A percentile compares a stretch with the other conserved stretches of the same genome.
These are phyloP conservation scores for Erpetoichthys calabaricus DNA, from an alignment of 2,797 vertebrate species.

Conservation along the genomic window DNA sequence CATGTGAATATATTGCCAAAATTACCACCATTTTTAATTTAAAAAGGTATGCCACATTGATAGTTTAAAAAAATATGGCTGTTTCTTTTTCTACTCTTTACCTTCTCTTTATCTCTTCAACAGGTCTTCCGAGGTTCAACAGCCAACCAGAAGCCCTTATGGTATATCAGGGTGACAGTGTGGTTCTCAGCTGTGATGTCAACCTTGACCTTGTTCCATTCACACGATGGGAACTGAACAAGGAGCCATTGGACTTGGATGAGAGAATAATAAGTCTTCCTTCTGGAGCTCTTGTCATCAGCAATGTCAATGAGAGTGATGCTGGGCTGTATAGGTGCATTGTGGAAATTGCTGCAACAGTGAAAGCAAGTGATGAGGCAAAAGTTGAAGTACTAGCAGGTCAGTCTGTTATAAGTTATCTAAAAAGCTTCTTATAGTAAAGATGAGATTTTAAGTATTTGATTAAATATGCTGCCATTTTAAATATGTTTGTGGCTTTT, in stretches of 20 bases:
- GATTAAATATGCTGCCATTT: no score
- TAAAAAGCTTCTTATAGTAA: no score
- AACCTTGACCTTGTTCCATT: slow-evolving; percentile 67
- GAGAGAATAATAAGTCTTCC: slow-evolving; percentile 53
- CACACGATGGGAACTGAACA: slow-evolving; percentile 75
- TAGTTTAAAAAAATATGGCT: background rate
- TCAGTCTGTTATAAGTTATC: slow-evolving; percentile 23
- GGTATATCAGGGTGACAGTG: slow-evolving; percentile 49
- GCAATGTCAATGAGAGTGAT: slow-evolving; percentile 63
- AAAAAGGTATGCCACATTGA: no score
- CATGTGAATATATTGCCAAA: no score
- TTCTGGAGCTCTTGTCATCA: slow-evolving; percentile 67
- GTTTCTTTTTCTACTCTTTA: slow-evolving; percentile 24
- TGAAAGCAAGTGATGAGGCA: slow-evolving; percentile 80
- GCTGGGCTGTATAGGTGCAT: slow-evolving; percentile 73
- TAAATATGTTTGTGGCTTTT: no score
- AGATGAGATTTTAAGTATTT: no score
- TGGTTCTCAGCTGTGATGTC: slow-evolving; percentile 72
- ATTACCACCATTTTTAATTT: no score
- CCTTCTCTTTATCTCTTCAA: slow-evolving; percentile 25
- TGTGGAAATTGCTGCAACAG: slow-evolving; percentile 61
- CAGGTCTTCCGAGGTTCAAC: slow-evolving; percentile 72
- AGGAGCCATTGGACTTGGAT: slow-evolving; percentile 44
- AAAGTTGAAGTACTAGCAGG: slow-evolving; percentile 70
- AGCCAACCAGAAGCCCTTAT: slow-evolving; percentile 62